phyloP scores from a whole-genome alignment of 2,888 invertebrate genomes.

The Cantharis nigra region DNA sequence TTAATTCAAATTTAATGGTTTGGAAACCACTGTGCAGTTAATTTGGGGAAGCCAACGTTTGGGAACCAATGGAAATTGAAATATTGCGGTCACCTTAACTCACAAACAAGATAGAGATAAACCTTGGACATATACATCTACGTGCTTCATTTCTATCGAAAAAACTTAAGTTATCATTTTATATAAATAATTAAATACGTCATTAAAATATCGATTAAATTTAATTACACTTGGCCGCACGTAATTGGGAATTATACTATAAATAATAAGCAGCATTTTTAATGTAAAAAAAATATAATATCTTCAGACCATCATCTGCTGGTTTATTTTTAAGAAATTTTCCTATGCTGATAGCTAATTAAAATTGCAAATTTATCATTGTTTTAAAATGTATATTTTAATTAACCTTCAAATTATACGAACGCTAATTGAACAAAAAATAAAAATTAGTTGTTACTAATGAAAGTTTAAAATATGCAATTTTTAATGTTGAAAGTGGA shows the following conservation, averaged over 20 bases:
- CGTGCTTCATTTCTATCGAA: not conserved
- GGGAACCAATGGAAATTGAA: not conserved
- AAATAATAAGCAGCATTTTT: not conserved
- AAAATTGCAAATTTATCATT: not conserved
- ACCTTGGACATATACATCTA: not conserved
- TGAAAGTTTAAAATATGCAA: not conserved
- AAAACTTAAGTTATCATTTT: not conserved
- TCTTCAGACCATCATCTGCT: not conserved
- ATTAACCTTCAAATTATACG: not conserved
- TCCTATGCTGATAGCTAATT: not conserved
- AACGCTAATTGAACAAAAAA: not conserved
- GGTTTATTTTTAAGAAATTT: not conserved
- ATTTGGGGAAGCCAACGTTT: not conserved
- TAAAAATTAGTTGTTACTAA: not conserved
- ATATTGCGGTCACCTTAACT: not conserved
- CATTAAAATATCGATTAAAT: not conserved
- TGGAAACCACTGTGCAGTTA: not conserved
- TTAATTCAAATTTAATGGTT: too few species aligned
- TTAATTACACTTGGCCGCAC: not conserved
- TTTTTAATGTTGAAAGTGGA: too few species aligned
- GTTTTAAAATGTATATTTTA: not conserved
- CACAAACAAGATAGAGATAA: not conserved
- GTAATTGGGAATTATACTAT: not conserved
- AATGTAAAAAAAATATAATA: too few species aligned
- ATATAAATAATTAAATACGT: not conserved